Evolutionary conservation across 2,113 vertebrate genomes (phyloP).

Genomic region (Otis tarda): DNA sequence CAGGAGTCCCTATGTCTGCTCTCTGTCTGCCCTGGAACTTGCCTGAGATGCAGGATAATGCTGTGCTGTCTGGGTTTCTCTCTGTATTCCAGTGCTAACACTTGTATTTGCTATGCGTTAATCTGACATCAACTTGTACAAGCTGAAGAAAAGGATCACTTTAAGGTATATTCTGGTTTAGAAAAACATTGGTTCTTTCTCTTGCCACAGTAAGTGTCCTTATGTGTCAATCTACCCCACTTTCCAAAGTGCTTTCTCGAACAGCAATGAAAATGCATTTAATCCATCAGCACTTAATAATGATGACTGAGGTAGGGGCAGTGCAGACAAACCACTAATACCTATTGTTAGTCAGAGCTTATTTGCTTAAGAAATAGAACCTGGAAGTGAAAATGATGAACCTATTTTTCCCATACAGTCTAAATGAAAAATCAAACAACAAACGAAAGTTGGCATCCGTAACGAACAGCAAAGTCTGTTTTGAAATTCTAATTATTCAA

Average conservation of each 20-base stretch:
- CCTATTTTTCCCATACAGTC: conserved; percentile 13
- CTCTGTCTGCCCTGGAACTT: background rate
- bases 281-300: conserved; percentile 31
- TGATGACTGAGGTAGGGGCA: background rate
- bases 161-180: background rate
- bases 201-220: background rate
- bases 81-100: background rate
- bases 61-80: background rate
- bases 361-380: conserved; percentile 22
- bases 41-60: background rate
- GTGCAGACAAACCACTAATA: background rate
- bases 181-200: background rate
- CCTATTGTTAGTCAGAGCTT: conserved; percentile 30
- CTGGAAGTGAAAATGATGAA: conserved; percentile 44
- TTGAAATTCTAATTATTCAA: conserved; percentile 38
- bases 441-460: background rate
- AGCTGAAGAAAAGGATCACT: background rate
- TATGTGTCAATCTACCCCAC: background rate
- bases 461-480: conserved; percentile 45
- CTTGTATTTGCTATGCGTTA: background rate
- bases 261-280: background rate
- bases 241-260: background rate
- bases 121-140: background rate
- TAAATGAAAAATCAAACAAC: conserved; percentile 52
- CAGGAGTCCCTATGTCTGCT: background rate